These are phyloP conservation scores for Dolichallabes microphthalmus DNA, from an alignment of 2,113 vertebrate species.

Conservation along the genomic window DNA sequence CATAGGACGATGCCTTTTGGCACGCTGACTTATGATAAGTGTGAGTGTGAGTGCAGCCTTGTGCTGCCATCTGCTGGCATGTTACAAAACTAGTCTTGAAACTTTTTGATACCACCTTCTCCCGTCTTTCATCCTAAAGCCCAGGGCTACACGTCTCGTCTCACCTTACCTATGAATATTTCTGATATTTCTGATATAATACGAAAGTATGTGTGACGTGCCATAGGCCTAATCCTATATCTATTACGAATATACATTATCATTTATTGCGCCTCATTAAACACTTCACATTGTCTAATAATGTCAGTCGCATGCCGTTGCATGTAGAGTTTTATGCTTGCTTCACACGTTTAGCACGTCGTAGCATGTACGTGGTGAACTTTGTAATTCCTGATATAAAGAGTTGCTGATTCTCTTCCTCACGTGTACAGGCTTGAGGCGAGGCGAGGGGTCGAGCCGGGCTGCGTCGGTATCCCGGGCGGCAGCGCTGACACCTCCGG, in stretches of 20 bases:
- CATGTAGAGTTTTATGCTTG: background rate
- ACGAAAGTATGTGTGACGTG: background rate
- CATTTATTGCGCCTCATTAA: background rate
- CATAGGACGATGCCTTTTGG: too few relatives aligned
- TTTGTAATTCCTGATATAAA: background rate
- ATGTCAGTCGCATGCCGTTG: background rate
- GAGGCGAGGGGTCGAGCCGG: conserved; percentile 71
- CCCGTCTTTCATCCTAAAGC: background rate
- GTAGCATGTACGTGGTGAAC: background rate
- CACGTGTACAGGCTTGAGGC: conserved; percentile 79
- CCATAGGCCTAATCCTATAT: background rate
- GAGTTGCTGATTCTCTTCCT: conserved; percentile 45
- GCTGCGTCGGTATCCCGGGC: conserved; percentile 74
- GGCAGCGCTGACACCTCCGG: conserved; percentile 81
- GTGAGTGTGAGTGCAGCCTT: too few relatives aligned
- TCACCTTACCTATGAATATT: background rate
- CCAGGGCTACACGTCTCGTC: background rate
- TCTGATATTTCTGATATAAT: too few relatives aligned
- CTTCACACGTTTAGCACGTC: background rate
- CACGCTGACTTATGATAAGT: too few relatives aligned
- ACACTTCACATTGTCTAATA: background rate
- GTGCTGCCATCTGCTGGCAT: too few relatives aligned
- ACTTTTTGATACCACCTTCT: too few relatives aligned
- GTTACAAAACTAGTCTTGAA: too few relatives aligned
- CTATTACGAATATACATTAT: background rate